Percentiles rank a stretch among this genome's conserved stretches.
These are phyloP conservation scores for Amia ocellicauda DNA, from an alignment of 2,113 vertebrate genomes.

Conservation along the genomic window DNA sequence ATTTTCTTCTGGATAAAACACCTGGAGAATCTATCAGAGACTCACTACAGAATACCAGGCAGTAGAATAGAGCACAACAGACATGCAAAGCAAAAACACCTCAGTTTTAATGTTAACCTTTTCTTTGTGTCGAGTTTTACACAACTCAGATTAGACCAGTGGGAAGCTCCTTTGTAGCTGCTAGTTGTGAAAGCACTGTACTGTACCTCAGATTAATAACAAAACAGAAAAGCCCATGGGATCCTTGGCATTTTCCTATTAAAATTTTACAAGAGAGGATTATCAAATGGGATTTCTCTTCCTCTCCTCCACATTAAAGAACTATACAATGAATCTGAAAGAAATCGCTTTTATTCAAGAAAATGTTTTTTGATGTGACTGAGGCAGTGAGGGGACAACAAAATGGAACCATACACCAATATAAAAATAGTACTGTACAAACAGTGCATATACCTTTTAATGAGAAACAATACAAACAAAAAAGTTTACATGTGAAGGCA, in stretches of 20 bases:
- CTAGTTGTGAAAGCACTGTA: conserved; percentile 3
- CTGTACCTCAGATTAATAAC: conserved; percentile 26
- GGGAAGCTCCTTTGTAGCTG: not conserved
- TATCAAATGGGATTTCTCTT: conserved; percentile 20
- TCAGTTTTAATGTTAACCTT: too few species aligned
- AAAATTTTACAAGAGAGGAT: conserved; percentile 23
- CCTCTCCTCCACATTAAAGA: conserved; percentile 15
- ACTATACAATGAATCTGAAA: conserved; percentile 6
- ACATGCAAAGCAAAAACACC: too few species aligned
- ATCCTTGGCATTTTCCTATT: conserved; percentile 17
- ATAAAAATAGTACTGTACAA: too few species aligned
- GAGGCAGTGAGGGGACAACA: not conserved
- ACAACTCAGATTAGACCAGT: too few species aligned
- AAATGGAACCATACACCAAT: not conserved
- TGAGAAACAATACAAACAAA: too few species aligned
- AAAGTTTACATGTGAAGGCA: too few species aligned
- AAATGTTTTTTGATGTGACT: conserved; percentile 2
- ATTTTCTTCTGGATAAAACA: too few species aligned
- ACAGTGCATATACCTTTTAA: too few species aligned
- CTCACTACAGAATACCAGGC: too few species aligned
- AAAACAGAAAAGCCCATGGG: conserved; percentile 15
- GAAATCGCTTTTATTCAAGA: not conserved
- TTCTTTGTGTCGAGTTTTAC: too few species aligned
- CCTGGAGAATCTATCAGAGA: too few species aligned
- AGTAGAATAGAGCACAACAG: too few species aligned